Conservation (phyloP, 2,888 invertebrate genomes). For the Volucella zonaria region DNA sequence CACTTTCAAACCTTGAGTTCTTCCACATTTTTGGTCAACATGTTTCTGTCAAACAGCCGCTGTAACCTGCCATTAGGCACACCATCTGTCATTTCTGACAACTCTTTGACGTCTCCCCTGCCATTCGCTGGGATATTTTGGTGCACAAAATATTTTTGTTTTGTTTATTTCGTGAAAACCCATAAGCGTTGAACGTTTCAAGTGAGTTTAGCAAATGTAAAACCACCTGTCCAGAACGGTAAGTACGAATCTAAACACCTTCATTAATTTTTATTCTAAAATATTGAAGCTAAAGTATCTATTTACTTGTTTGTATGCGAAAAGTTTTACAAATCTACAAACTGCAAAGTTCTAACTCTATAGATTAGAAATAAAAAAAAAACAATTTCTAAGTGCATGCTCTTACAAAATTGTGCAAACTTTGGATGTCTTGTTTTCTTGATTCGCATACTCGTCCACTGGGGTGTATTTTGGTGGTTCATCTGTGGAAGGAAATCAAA, state of each 20-base stretch:
- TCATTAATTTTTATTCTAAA: background rate
- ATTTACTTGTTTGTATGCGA: conserved; percentile 36
- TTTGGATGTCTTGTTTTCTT: conserved; percentile 78
- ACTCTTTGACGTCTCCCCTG: conserved; percentile 30
- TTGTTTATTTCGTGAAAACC: conserved; percentile 48
- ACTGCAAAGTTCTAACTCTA: conserved; percentile 23
- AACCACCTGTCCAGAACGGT: conserved; percentile 9
- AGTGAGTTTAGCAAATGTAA: background rate
- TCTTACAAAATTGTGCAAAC: conserved; percentile 81
- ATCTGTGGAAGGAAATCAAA: conserved; percentile 76
- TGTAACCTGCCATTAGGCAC: background rate
- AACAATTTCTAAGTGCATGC: conserved; percentile 21
- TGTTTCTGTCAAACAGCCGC: background rate
- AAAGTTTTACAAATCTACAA: conserved; percentile 34
- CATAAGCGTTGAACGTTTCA: background rate
- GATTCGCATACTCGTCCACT: conserved; percentile 58
- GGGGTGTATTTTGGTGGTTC: conserved; percentile 78
- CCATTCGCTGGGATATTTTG: background rate
- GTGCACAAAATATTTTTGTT: conserved; percentile 36
- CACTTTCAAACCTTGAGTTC: too few species aligned
- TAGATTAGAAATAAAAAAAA: conserved; percentile 9
- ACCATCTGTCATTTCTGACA: conserved; percentile 1
- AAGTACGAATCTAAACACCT: conserved; percentile 19
- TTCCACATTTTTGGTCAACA: too few species aligned
- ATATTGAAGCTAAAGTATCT: conserved; percentile 29